A percentile compares a stretch with the other conserved stretches of the same genome.
phyloP scores from a whole-genome alignment of 2,797 vertebrate species.

The Macropodus opercularis region DNA sequence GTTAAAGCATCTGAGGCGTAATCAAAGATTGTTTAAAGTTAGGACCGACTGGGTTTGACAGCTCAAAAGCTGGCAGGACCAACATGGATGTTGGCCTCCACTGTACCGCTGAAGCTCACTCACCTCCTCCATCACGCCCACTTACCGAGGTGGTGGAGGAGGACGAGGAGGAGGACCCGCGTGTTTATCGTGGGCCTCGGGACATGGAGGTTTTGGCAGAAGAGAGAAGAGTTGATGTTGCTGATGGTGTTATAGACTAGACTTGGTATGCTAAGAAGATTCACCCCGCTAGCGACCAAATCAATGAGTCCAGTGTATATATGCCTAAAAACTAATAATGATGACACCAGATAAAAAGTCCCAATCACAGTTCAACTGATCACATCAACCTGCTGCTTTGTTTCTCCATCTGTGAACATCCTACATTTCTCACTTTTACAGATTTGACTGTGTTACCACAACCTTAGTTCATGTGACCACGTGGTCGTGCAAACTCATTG shows the following conservation, averaged over 20 bases:
- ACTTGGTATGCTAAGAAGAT: too few relatives aligned
- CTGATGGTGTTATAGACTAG: slow-evolving; percentile 6
- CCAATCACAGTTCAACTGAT: too few relatives aligned
- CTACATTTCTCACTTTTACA: too few relatives aligned
- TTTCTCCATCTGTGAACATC: too few relatives aligned
- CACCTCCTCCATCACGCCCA: slow-evolving; percentile 69
- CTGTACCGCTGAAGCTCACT: slow-evolving; percentile 47
- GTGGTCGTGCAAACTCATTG: slow-evolving; percentile 1
- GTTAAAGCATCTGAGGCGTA: slow-evolving; percentile 22
- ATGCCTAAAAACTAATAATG: too few relatives aligned
- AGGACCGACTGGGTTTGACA: slow-evolving; percentile 23
- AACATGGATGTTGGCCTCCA: slow-evolving; percentile 44
- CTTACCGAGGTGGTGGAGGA: slow-evolving; percentile 63
- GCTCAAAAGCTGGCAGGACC: slow-evolving; percentile 41
- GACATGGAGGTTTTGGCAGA: slow-evolving; percentile 43
- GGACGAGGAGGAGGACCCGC: slow-evolving; percentile 50
- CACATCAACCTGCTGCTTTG: too few relatives aligned
- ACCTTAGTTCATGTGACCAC: too few relatives aligned
- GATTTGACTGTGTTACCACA: too few relatives aligned
- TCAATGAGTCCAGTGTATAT: too few relatives aligned
- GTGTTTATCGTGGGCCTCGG: slow-evolving; percentile 44
- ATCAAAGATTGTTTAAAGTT: slow-evolving; percentile 4
- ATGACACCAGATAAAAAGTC: too few relatives aligned
- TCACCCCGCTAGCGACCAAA: too few relatives aligned
- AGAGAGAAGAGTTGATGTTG: slow-evolving; percentile 32